Evolutionary conservation across 2,888 invertebrate species (phyloP), one percentile per base, ranked within the genome.

Genomic region (Apamea sordens): DNA sequence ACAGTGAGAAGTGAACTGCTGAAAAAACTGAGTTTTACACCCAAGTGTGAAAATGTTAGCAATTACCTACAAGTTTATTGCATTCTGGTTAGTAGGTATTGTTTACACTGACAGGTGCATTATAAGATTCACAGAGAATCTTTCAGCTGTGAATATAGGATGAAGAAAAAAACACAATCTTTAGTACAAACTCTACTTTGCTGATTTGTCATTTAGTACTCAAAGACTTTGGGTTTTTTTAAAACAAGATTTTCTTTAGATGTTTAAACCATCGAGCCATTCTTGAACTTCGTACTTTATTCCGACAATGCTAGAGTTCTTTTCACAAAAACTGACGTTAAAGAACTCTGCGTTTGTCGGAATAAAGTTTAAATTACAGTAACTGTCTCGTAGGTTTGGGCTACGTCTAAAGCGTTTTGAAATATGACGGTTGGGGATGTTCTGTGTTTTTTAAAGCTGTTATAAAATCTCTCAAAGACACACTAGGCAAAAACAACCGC

Each of bases 1-100:
- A 81, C 80, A 85, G 73, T 80, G 32, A 69, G 32, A 28, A 68
- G 28, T 63, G 44, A 68, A 63, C 7, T 53, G 15, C 80, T 82
- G 72, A 69, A 85, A 53, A 78, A 82, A 71, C 64, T 21, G 50
- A 44, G 24, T 76, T 44, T 56, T 80, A n/a, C n/a, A 18, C 21
- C 21, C 21, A 0, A 83, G 67, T 84, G 67, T 53, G 61, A 18
- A 47, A 63, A 68, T 68, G n/a, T 44, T 28, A 28, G 8, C 21
- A 32, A 32, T 32, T 69, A 24, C 4, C n/a, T 50, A 8, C 11
- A 68, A 0, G 47, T 32, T 15, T 56, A 56, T 32, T 53, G 69
- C 24, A 5, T 32, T 64, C 18, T 76, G 5, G 0, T 28, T n/a
- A 41, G 0, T 6, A 32, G 41, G 11, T 63, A 64, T 41, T 64